Conservation (phyloP, 2,888 invertebrate species). For the Hemaris fuciformis region DNA sequence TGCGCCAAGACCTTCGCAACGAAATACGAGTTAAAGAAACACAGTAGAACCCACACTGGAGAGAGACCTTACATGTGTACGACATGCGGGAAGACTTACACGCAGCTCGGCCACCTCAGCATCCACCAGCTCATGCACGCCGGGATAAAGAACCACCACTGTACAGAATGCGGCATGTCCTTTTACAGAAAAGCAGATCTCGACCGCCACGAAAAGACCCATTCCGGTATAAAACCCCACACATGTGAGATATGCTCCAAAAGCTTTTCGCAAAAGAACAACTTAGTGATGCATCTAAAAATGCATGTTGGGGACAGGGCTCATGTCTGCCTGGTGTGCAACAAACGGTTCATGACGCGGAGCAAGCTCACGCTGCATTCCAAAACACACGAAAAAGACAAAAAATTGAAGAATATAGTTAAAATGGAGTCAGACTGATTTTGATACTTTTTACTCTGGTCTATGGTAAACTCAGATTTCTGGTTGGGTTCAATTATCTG, state of each 20-base stretch:
- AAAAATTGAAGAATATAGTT: conserved; percentile 35
- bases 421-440: conserved; percentile 13
- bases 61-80: conserved; percentile 72
- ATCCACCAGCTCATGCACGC: conserved; percentile 62
- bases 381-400: conserved; percentile 56
- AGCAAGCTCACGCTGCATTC: conserved; percentile 58
- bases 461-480: not conserved
- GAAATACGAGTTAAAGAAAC: conserved; percentile 61
- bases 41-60: conserved; percentile 58
- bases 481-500: not conserved
- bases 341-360: conserved; percentile 58
- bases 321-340: conserved; percentile 52
- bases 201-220: conserved; percentile 65
- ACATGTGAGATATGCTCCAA: conserved; percentile 65
- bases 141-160: conserved; percentile 62
- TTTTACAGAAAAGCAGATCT: conserved; percentile 69
- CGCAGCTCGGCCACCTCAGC: conserved; percentile 63
- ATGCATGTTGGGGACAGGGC: conserved; percentile 62
- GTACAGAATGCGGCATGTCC: conserved; percentile 53
- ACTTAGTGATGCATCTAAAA: conserved; percentile 65
- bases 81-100: conserved; percentile 67
- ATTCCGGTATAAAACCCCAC: conserved; percentile 61
- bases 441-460: not conserved
- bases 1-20: conserved; percentile 62
- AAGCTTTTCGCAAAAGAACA: conserved; percentile 66